Conservation (phyloP, 2,888 invertebrate genomes). For the Bombyx huttoni region DNA sequence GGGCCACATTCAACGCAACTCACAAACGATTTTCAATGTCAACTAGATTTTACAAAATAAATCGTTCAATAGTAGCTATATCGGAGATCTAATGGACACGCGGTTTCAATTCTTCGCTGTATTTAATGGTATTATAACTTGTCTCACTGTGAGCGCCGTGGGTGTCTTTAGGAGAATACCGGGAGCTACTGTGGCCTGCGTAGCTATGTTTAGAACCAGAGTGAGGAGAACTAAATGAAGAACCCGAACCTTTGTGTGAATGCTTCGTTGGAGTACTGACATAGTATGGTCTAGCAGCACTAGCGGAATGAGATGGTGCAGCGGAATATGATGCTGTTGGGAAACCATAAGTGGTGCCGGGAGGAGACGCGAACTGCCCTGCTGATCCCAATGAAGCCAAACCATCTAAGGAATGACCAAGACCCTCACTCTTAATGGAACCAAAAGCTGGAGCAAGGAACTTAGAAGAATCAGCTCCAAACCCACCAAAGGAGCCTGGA, state of each 20-base stretch:
- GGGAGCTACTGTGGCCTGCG: conserved; percentile 29
- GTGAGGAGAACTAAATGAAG: conserved; percentile 44
- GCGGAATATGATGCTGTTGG: conserved; percentile 36
- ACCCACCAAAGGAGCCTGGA: conserved; percentile 32
- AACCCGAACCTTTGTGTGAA: conserved; percentile 30
- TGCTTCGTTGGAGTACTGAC: conserved; percentile 33
- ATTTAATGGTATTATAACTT: conserved; percentile 63
- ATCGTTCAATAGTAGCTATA: not conserved
- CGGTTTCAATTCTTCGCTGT: conserved; percentile 62
- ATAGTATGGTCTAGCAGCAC: conserved; percentile 47
- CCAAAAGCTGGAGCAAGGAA: conserved; percentile 35
- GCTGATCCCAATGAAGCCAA: conserved; percentile 38
- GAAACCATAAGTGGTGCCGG: conserved; percentile 41
- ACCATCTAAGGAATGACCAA: conserved; percentile 34
- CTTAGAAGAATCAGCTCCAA: conserved; percentile 41
- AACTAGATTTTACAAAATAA: conserved; percentile 1
- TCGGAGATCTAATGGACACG: conserved; percentile 27
- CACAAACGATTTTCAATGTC: conserved; percentile 8
- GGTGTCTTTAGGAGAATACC: conserved; percentile 42
- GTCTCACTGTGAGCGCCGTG: conserved; percentile 56
- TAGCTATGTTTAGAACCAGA: conserved; percentile 49
- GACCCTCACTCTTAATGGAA: conserved; percentile 39
- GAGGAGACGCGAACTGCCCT: conserved; percentile 41
- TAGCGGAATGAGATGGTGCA: conserved; percentile 36
- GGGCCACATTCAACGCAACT: conserved; percentile 16